Evolutionary conservation across 2,113 vertebrate species (phyloP).

Genomic region (Lycocorax pyrrhopterus): DNA sequence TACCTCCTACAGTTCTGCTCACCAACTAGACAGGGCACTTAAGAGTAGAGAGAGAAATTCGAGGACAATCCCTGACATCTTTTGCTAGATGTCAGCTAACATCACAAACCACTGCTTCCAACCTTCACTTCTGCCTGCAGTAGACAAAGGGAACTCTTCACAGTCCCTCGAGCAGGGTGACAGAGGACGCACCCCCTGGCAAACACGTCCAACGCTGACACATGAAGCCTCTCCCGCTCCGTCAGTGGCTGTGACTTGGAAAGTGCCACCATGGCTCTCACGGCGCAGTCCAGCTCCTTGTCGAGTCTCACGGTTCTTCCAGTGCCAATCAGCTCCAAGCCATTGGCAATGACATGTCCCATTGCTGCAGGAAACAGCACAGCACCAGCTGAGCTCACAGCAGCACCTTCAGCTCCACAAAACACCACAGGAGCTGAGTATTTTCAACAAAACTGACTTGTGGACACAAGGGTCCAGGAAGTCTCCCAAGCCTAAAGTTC

Average conservation of each 20-base stretch:
- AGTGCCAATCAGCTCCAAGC: conserved; percentile 81
- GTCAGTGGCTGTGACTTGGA: conserved; percentile 77
- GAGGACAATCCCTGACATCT: background rate
- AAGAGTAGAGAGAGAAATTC: background rate
- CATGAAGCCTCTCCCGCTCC: conserved; percentile 82
- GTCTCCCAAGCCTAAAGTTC: background rate
- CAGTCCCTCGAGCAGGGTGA: background rate
- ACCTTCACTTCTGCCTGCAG: background rate
- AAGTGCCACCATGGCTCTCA: conserved; percentile 77
- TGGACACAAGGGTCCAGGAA: background rate
- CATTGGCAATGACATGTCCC: conserved; percentile 86
- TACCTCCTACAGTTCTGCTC: background rate
- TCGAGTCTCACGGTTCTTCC: conserved; percentile 74
- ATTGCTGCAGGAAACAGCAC: conserved; percentile 72
- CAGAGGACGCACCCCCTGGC: conserved; percentile 81
- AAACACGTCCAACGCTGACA: conserved; percentile 81
- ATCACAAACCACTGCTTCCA: background rate
- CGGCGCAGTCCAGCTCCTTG: conserved; percentile 71
- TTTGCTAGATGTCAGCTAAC: background rate
- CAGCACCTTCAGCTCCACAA: background rate
- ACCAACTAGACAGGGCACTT: background rate
- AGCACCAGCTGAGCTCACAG: background rate
- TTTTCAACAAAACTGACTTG: background rate
- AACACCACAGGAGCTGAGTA: background rate
- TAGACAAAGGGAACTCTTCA: background rate